Evolutionary conservation across 2,797 vertebrate species (phyloP).

Genomic region (Pseudochromis fuscus): DNA sequence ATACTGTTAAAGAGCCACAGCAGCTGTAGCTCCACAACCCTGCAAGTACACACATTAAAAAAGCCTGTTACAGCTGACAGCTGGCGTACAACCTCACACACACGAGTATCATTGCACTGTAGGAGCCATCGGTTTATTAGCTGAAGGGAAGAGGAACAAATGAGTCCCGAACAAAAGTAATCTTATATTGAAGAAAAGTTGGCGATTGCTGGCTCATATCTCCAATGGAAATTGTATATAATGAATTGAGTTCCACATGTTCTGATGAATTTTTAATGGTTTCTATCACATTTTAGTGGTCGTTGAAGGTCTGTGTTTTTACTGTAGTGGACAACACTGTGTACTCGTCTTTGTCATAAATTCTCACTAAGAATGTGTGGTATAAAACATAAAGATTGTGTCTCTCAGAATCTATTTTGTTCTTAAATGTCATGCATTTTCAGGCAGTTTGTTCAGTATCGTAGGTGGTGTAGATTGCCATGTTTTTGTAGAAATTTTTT

Average conservation of each 20-base stretch:
- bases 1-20: conserved; percentile 54
- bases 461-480: conserved; percentile 71
- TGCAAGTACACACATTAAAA: conserved; percentile 58
- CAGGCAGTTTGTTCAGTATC: conserved; percentile 66
- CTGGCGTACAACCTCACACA: conserved; percentile 60
- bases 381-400: conserved; percentile 71
- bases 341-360: conserved; percentile 78
- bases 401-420: conserved; percentile 70
- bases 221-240: conserved; percentile 80
- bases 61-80: conserved; percentile 61
- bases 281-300: conserved; percentile 79
- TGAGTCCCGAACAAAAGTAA: conserved; percentile 64
- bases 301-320: conserved; percentile 79
- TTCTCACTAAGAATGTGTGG: conserved; percentile 77
- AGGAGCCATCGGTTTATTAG: conserved; percentile 61
- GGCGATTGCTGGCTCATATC: conserved; percentile 70
- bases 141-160: conserved; percentile 65
- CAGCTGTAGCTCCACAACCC: conserved; percentile 65
- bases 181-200: conserved; percentile 62
- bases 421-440: conserved; percentile 71
- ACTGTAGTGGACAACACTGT: conserved; percentile 83
- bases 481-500: conserved; percentile 68
- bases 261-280: conserved; percentile 67
- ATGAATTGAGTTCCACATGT: conserved; percentile 66
- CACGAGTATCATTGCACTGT: conserved; percentile 69